Evolutionary conservation across 1,140 invertebrate genomes (phyloP).

Genomic region (Magallana gigas): DNA sequence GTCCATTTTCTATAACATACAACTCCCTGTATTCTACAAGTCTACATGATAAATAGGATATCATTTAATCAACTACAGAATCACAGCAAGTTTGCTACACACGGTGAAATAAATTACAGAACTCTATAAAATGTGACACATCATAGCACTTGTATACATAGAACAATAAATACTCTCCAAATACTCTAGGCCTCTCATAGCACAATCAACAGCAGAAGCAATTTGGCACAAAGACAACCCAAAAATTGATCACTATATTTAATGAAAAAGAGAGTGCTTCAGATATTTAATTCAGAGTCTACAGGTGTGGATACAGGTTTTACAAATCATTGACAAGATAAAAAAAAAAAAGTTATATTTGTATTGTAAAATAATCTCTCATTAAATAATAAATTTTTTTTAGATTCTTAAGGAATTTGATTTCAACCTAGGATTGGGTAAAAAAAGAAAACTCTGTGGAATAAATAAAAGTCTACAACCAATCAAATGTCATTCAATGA

Average conservation of each 20-base stretch:
- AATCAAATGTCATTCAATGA: not conserved
- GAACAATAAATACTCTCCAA: not conserved
- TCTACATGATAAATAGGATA: not conserved
- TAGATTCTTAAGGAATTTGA: not conserved
- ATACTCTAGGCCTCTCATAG: not conserved
- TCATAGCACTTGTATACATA: constrained; percentile 27
- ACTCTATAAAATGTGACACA: not conserved
- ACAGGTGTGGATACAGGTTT: no score
- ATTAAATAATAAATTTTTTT: no score
- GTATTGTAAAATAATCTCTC: no score
- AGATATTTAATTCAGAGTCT: no score
- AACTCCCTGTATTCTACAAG: no score
- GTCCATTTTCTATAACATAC: no score
- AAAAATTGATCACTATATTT: not conserved
- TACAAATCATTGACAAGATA: no score
- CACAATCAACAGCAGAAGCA: not conserved
- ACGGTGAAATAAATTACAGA: constrained; percentile 7
- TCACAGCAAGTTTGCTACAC: constrained; percentile 15
- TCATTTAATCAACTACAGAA: not conserved
- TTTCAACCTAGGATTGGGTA: not conserved
- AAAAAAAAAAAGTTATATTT: no score
- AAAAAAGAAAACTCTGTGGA: not conserved
- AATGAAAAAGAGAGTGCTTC: no score
- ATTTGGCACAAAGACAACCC: constrained; percentile 24
- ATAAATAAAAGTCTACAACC: constrained; percentile 15